phyloP scores from a whole-genome alignment of 2,113 vertebrate species.

The Cettia cetti region DNA sequence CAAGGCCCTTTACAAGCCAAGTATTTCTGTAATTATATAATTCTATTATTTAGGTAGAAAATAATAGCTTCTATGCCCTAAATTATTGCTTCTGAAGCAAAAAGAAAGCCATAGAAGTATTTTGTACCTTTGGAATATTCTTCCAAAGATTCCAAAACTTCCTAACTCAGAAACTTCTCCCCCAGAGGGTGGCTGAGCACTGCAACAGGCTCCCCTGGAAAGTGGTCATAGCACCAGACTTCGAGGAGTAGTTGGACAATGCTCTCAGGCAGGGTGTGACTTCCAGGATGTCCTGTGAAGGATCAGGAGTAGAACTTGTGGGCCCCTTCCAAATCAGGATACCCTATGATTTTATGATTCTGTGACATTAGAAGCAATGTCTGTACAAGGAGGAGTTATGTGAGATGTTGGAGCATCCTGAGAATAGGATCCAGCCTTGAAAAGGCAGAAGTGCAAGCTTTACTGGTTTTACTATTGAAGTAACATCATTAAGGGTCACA shows the following conservation, averaged over 20 bases:
- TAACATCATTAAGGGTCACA: background rate
- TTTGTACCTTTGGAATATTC: background rate
- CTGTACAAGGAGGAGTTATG: background rate
- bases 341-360: background rate
- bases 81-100: background rate
- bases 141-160: background rate
- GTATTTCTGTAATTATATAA: background rate
- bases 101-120: background rate
- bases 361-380: background rate
- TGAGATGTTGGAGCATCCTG: background rate
- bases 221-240: background rate
- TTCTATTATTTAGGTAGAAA: background rate
- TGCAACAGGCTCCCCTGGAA: background rate
- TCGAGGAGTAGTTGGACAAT: background rate
- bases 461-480: background rate
- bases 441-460: background rate
- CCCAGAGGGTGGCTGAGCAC: background rate
- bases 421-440: background rate
- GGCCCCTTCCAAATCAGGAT: background rate
- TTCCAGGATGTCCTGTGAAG: background rate
- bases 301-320: too few relatives aligned
- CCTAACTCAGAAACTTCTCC: background rate
- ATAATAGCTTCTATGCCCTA: background rate
- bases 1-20: background rate
- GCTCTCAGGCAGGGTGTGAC: background rate